A percentile compares a stretch with the other conserved stretches of the same genome.
These are phyloP conservation scores for Oryzias melastigma DNA, from an alignment of 2,113 vertebrate species.

Conservation along the genomic window DNA sequence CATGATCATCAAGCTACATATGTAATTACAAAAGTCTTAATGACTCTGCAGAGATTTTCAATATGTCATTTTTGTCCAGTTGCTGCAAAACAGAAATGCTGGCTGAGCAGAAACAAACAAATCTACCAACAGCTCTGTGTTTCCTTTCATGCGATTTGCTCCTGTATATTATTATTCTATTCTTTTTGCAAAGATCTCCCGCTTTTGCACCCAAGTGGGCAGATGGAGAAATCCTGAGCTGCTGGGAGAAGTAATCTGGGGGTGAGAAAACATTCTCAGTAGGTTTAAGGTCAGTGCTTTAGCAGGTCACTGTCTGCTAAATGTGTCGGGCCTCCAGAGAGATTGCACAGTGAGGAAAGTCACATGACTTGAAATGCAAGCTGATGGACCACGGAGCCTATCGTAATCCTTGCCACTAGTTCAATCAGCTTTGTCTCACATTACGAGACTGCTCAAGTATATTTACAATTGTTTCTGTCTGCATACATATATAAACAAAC, in stretches of 20 bases:
- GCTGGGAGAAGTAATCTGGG: constrained; percentile 36
- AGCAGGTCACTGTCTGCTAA: constrained; percentile 19
- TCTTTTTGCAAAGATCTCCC: not conserved
- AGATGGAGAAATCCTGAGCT: constrained; percentile 26
- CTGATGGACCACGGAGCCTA: not conserved
- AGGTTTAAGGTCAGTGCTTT: constrained; percentile 7
- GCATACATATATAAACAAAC: too few species aligned
- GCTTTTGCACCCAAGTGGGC: constrained; percentile 1
- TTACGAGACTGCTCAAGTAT: not conserved
- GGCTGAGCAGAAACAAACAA: too few species aligned
- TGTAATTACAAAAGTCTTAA: too few species aligned
- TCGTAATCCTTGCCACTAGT: not conserved
- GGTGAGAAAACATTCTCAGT: constrained; percentile 8
- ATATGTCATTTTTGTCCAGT: too few species aligned
- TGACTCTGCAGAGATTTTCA: too few species aligned
- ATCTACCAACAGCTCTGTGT: too few species aligned
- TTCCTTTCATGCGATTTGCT: not conserved
- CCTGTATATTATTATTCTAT: not conserved
- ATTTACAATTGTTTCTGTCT: too few species aligned
- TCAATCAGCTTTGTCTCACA: not conserved
- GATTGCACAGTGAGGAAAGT: constrained; percentile 4
- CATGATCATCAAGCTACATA: too few species aligned
- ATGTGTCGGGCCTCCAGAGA: not conserved
- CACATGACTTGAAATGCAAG: constrained; percentile 6
- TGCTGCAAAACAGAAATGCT: too few species aligned